Evolutionary conservation across 2,797 vertebrate genomes (phyloP), one percentile per base, ranked within the genome.

Genomic region (Crenichthys baileyi): DNA sequence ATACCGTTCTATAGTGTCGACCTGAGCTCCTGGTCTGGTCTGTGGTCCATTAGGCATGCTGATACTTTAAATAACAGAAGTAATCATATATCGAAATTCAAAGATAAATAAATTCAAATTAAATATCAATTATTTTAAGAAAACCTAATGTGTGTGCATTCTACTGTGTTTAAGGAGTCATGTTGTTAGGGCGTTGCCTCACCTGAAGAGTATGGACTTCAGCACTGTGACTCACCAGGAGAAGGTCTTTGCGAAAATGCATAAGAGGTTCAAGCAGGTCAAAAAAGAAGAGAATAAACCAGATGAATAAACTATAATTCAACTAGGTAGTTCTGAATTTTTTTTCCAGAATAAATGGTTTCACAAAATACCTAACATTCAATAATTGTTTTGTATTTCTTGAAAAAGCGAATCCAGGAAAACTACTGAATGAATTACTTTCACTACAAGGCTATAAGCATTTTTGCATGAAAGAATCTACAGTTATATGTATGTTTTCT

Each of bases 181-280:
- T 68, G 92, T 97, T 71, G 90, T 97, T 83, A 90, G 88, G 9
- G 79, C 76, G 2, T 85, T 97, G 88, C 95, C 96, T 75, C 89
- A 82, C 4, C 76, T 97, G 83, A 96, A 96, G 90, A 93, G 41
- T 0, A 84, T 97, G 36, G 96, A 97, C 91, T 97, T 97, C 92
- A 95, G 95, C 12, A 85, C 85, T 0, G 91, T 97, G 82, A 97
- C 96, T 36, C 93, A 76, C 7, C 90, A 94, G 36, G 96, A 97
- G 65, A 91, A 90, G 1, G 80, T 80, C 13, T 83, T 94, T 44
- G 95, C 95, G 0, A 82, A 91, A 15, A 73, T 95, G 93, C 81
- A 75, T 76, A 93, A 18, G 20, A 22, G 0, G 6, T 73, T 76
- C 65, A 86, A 79, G 81, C 78, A 55, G 0, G 22, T 6, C 51